These are phyloP conservation scores for Brachyhypopomus gauderio DNA, from an alignment of 2,113 vertebrate species.

Conservation along the genomic window DNA sequence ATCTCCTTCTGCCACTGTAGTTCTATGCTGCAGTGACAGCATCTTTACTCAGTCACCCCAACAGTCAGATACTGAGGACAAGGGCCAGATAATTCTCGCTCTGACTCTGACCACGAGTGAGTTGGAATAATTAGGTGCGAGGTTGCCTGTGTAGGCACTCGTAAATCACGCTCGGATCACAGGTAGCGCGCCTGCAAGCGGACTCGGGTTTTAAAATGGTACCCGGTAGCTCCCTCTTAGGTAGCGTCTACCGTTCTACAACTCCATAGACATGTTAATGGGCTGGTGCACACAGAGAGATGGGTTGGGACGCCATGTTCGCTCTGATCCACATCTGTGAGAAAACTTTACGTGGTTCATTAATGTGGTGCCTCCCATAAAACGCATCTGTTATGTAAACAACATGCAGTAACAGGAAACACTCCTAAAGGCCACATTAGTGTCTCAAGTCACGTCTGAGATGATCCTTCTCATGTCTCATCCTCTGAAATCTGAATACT, in stretches of 20 bases:
- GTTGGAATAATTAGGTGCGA: slow-evolving; percentile 42
- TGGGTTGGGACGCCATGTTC: background rate
- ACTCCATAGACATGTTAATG: background rate
- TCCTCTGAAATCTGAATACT: too few relatives aligned
- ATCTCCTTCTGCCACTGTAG: slow-evolving; percentile 28
- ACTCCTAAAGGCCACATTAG: background rate
- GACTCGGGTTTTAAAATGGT: slow-evolving; percentile 45
- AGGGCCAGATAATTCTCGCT: background rate
- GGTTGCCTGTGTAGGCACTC: slow-evolving; percentile 19
- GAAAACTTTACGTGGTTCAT: too few relatives aligned
- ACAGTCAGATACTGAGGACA: slow-evolving; percentile 31
- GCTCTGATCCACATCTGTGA: too few relatives aligned
- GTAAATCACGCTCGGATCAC: slow-evolving; percentile 18
- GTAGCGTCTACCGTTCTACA: slow-evolving; percentile 31
- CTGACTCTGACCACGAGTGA: slow-evolving; percentile 15
- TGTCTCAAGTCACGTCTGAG: background rate
- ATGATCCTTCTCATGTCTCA: background rate
- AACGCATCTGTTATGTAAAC: too few relatives aligned
- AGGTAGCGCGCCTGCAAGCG: slow-evolving; percentile 22
- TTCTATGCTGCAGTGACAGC: slow-evolving; percentile 27
- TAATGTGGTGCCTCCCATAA: too few relatives aligned
- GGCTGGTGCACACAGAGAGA: background rate
- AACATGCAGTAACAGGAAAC: background rate
- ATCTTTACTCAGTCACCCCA: slow-evolving; percentile 48
- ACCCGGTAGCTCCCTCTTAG: slow-evolving; percentile 41